Evolutionary conservation across 53 echinoderm and acorn worm species (phyloP), one percentile per base, ranked within the genome.

Genomic region (Stichopus horrens): DNA sequence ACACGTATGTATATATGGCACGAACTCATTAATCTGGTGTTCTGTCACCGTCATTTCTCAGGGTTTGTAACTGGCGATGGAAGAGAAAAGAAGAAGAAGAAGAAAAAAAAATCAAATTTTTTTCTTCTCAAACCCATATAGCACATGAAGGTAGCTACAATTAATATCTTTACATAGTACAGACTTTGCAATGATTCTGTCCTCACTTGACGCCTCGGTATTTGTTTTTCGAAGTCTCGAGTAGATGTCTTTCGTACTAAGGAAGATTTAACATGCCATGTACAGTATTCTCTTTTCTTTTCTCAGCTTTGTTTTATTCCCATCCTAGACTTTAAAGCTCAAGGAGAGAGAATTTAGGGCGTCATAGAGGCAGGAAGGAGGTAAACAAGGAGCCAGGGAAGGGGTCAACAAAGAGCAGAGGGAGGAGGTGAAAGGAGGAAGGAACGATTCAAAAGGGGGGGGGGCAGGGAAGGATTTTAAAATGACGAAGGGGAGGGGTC

Each of bases 191-290:
- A 63, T 16, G 63, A 63, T 13, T 63, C 63, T 8, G 6, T 71
- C 71, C 56, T 81, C 19, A 56, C 56, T n/a, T 22, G 81, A 57
- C 81, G 81, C 81, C 58, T 58, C 81, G 56, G 14, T 81, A 58
- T 81, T 81, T 81, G 81, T 22, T 21, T 81, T 81, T 56, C 58
- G 16, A 16, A 7, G 81, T 81, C 81, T 81, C 81, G 58, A 56
- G 81, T 81, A 56, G 57, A 81, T 71, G 6, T 13, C 18, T 19
- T 13, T 16, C n/a, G 71, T 71, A 71, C 71, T 18, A 71, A 71
- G 71, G 71, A 16, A 71, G 71, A 71, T 18, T 13, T 71, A 5
- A 71, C 16, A 20, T 71, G 71, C 71, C 71, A 71, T 71, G 19
- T 71, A 18, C 19, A 20, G 4, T 18, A 71, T n/a, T 63, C 7